These are phyloP conservation scores for Peromyscus nudipes DNA, from an alignment of 2,797 vertebrate genomes.

Conservation along the genomic window DNA sequence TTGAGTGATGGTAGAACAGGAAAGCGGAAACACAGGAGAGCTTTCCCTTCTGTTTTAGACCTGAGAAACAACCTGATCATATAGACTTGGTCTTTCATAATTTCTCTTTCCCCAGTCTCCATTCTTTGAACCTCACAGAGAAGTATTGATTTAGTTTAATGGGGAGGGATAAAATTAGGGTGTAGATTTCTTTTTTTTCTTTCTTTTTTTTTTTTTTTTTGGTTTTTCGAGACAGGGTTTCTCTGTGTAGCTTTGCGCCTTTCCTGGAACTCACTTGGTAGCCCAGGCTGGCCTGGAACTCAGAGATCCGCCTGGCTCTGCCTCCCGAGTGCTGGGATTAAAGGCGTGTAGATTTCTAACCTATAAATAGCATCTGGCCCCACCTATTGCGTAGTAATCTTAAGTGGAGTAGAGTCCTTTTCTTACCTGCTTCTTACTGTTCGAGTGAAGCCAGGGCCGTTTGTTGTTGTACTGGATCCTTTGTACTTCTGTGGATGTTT, in stretches of 20 bases:
- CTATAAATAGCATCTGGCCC: neutral
- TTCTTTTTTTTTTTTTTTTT: too few species aligned
- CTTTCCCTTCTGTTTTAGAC: neutral
- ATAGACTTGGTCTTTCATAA: conserved; percentile 6
- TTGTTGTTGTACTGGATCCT: neutral
- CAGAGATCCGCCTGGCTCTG: too few species aligned
- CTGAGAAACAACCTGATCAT: neutral
- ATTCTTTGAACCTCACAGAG: neutral
- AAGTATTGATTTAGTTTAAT: neutral
- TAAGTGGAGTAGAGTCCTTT: neutral
- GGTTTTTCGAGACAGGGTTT: too few species aligned
- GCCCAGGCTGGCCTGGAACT: too few species aligned
- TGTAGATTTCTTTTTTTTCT: neutral
- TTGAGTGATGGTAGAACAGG: neutral
- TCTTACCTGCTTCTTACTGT: neutral
- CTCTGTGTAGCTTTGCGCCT: too few species aligned
- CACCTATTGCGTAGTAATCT: neutral
- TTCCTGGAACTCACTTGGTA: too few species aligned
- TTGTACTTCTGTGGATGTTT: neutral
- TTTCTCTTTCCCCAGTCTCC: conserved; percentile 24
- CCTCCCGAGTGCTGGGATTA: too few species aligned
- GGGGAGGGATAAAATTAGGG: neutral
- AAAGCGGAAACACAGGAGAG: neutral
- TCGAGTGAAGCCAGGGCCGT: neutral
- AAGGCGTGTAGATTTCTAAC: neutral